phyloP scores from a whole-genome alignment of 2,797 vertebrate species.

The Choloepus didactylus region DNA sequence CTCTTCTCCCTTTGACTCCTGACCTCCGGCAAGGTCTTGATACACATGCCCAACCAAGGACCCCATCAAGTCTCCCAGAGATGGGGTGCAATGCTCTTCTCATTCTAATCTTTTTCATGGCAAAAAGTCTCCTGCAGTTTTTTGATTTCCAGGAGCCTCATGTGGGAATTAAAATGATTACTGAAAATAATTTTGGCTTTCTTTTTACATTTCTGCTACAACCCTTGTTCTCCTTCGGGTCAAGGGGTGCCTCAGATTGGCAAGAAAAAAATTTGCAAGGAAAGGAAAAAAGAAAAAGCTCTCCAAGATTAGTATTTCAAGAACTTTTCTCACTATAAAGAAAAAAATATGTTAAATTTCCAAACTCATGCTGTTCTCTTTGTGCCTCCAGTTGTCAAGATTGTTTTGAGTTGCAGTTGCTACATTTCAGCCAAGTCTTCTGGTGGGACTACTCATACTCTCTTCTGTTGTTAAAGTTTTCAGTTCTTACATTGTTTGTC shows the following conservation, averaged over 20 bases:
- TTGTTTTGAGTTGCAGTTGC: background rate
- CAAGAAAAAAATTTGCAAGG: background rate
- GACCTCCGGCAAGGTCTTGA: background rate
- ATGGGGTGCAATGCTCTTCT: background rate
- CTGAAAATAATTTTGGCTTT: background rate
- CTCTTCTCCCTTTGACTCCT: background rate
- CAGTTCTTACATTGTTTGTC: background rate
- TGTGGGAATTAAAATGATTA: conserved; percentile 4
- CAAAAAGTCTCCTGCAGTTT: background rate
- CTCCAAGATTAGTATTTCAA: background rate
- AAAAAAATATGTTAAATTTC: background rate
- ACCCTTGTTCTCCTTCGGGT: background rate
- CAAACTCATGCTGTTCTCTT: background rate
- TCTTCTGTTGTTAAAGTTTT: background rate
- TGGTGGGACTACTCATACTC: background rate
- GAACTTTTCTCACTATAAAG: background rate
- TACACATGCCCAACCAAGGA: background rate
- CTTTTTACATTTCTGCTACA: background rate
- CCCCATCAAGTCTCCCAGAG: background rate
- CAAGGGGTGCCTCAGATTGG: background rate
- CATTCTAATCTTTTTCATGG: background rate
- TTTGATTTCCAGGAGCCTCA: background rate
- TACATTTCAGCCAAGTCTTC: background rate
- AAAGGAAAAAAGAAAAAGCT: background rate
- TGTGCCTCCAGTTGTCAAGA: background rate